These are phyloP conservation scores for Leuciscus waleckii DNA, from an alignment of 2,797 vertebrate genomes.

Conservation along the genomic window DNA sequence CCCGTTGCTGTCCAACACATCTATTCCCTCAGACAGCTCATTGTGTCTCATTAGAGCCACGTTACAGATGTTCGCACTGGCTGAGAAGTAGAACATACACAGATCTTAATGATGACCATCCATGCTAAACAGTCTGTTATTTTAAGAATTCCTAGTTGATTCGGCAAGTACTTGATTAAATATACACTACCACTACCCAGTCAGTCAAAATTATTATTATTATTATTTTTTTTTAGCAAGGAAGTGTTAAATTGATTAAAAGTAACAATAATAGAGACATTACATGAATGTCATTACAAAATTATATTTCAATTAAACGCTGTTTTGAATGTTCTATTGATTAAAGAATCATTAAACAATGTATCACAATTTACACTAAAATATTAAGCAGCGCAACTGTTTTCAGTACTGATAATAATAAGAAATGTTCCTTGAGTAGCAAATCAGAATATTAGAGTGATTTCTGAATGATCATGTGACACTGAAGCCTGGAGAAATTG, in stretches of 20 bases:
- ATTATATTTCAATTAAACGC: neutral
- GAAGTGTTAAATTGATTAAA: neutral
- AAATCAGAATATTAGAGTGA: neutral
- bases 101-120: neutral
- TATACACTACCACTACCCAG: neutral
- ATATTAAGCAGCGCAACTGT: neutral
- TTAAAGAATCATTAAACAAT: neutral
- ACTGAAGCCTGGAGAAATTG: neutral
- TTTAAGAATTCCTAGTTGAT: neutral
- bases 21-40: constrained; percentile 92
- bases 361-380: neutral
- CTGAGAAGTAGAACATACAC: constrained; percentile 69
- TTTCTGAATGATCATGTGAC: neutral
- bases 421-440: neutral
- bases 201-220: too few species aligned
- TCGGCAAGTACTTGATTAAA: neutral
- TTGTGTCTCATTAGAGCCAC: constrained; percentile 95
- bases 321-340: neutral
- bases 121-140: neutral
- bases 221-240: neutral
- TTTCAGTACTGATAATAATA: neutral
- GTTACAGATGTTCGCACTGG: constrained; percentile 96
- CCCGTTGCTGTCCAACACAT: constrained; percentile 87
- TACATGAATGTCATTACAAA: too few species aligned
- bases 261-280: neutral